Percentiles rank a stretch among this genome's conserved stretches.
These are phyloP conservation scores for Canis aureus DNA, from an alignment of 2,113 vertebrate species.

Conservation along the genomic window DNA sequence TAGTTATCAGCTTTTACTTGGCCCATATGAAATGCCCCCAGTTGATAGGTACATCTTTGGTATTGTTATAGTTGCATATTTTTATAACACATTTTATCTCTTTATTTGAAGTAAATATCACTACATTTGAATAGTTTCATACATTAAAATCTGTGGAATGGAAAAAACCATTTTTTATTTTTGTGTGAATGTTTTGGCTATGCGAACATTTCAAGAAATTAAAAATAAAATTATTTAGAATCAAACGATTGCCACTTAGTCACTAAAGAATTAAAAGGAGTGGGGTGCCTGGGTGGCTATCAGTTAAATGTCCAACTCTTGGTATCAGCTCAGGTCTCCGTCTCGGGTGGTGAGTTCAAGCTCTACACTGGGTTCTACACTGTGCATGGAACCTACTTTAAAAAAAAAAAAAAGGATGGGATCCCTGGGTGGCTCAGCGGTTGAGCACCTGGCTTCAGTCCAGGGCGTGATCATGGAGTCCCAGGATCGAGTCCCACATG, in stretches of 20 bases:
- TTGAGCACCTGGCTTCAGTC: too few relatives aligned
- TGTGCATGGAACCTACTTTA: background rate
- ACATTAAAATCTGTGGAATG: conserved; percentile 21
- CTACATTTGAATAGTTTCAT: background rate
- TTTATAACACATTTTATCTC: conserved; percentile 11
- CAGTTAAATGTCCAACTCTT: background rate
- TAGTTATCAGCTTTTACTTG: conserved; percentile 24
- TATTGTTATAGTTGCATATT: conserved; percentile 54
- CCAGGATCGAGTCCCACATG: too few relatives aligned
- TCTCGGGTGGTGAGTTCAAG: background rate
- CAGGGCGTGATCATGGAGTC: too few relatives aligned
- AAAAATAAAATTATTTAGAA: conserved; percentile 35
- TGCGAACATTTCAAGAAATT: conserved; percentile 3
- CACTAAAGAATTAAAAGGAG: background rate
- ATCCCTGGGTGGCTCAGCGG: too few relatives aligned
- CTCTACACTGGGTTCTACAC: background rate
- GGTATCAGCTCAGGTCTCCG: background rate
- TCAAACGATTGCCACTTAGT: background rate
- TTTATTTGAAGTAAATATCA: background rate
- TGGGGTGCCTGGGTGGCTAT: background rate
- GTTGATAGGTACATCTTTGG: background rate
- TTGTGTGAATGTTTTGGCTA: conserved; percentile 46
- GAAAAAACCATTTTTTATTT: background rate
- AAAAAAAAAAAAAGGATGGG: background rate
- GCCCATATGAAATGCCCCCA: background rate